phyloP scores from a whole-genome alignment of 2,888 invertebrate genomes.

The Pedicia rivosa region DNA sequence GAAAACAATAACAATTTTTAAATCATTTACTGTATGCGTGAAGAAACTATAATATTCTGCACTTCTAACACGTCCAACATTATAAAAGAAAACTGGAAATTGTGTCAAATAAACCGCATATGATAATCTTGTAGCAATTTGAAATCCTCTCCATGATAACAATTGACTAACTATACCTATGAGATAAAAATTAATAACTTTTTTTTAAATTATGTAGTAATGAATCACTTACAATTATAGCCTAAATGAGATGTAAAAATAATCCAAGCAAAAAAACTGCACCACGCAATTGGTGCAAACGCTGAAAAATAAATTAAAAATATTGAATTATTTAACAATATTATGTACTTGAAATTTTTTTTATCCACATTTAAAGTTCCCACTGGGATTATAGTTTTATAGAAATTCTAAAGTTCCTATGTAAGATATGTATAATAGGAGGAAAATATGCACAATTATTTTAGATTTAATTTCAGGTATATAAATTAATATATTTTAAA shows the following conservation, averaged over 20 bases:
- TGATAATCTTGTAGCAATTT: constrained; percentile 48
- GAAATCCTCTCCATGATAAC: constrained; percentile 42
- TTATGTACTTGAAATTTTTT: too few species aligned
- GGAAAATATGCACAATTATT: too few species aligned
- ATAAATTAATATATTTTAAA: too few species aligned
- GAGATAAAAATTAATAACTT: constrained; percentile 14
- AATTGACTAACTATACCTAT: constrained; percentile 36
- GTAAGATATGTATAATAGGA: too few species aligned
- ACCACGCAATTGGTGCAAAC: constrained; percentile 53
- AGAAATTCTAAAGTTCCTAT: too few species aligned
- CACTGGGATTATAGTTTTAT: too few species aligned
- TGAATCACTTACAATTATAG: constrained; percentile 32
- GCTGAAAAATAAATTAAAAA: too few species aligned
- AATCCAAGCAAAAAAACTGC: constrained; percentile 47
- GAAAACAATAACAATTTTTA: not conserved
- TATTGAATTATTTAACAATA: too few species aligned
- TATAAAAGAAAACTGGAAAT: constrained; percentile 54
- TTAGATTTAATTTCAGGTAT: too few species aligned
- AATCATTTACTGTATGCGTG: constrained; percentile 19
- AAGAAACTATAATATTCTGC: constrained; percentile 41
- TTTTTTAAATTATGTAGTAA: not conserved
- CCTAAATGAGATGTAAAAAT: constrained; percentile 46
- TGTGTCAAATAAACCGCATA: constrained; percentile 54
- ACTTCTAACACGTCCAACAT: constrained; percentile 43
- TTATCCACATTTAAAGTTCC: too few species aligned